Conservation (phyloP, 1,140 invertebrate species). For the Ostrea edulis region DNA sequence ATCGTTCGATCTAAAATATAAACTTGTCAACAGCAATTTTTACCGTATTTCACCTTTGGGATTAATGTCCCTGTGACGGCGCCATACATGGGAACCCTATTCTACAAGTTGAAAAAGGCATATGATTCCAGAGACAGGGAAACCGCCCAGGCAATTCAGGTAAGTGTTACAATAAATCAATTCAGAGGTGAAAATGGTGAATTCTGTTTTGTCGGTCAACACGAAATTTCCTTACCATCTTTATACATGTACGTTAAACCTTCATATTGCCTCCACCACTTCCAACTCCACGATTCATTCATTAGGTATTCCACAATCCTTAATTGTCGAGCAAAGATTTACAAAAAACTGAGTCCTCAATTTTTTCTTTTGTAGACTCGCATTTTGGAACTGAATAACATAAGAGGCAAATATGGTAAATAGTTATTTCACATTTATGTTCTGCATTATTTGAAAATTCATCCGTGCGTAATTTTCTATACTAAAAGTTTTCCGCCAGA, state of each 20-base stretch:
- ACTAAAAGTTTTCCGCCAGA: no score
- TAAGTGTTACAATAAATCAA: neutral
- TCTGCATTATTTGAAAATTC: neutral
- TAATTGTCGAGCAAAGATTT: no score
- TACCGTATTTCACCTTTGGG: constrained; percentile 61
- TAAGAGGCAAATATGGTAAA: constrained; percentile 29
- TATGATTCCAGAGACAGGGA: constrained; percentile 65
- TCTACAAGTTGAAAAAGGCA: constrained; percentile 62
- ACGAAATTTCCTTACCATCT: neutral
- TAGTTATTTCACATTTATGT: neutral
- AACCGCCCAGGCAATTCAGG: neutral
- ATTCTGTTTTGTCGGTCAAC: neutral
- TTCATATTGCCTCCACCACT: no score
- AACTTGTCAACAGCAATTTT: constrained; percentile 54
- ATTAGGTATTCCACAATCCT: no score
- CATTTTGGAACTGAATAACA: constrained; percentile 1
- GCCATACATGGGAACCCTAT: constrained; percentile 62
- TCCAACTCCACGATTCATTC: no score
- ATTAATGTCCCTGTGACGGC: constrained; percentile 62
- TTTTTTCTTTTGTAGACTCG: constrained; percentile 31
- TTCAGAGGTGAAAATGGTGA: neutral
- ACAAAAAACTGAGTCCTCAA: neutral
- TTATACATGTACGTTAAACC: neutral
- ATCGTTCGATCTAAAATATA: neutral
- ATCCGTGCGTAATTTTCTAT: neutral